Conservation (phyloP, 2,113 vertebrate species). For the Chionomys nivalis region DNA sequence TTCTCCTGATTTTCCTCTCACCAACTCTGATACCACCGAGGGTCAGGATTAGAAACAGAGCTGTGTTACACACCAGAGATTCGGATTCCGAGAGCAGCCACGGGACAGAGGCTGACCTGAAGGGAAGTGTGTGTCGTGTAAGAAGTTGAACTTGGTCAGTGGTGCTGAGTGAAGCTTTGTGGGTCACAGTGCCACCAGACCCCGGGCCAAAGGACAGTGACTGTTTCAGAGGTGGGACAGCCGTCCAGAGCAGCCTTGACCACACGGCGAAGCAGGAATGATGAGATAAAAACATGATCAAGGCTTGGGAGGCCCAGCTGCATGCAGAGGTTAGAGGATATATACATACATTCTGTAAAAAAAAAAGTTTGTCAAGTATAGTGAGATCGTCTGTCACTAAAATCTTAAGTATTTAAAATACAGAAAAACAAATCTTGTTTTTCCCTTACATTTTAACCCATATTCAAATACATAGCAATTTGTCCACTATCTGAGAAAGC, state of each 20-base stretch:
- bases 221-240: not conserved
- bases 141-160: not conserved
- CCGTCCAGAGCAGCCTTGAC: not conserved
- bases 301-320: not conserved
- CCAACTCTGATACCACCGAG: not conserved
- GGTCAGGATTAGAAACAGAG: not conserved
- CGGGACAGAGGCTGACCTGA: not conserved
- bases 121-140: not conserved
- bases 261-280: not conserved
- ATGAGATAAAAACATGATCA: not conserved
- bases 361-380: not conserved
- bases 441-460: not conserved
- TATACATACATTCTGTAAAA: not conserved
- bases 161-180: constrained; percentile 27
- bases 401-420: constrained; percentile 14
- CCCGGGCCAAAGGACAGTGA: not conserved
- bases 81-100: not conserved
- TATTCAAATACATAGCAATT: not conserved
- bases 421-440: constrained; percentile 50
- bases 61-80: not conserved
- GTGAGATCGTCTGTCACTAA: not conserved
- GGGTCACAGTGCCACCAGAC: not conserved
- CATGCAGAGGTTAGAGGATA: not conserved
- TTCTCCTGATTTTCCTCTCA: not conserved
- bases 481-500: not conserved